Percentiles rank a stretch among this genome's conserved stretches.
phyloP scores from a whole-genome alignment of 2,797 vertebrate species.

The Sciaenops ocellatus region DNA sequence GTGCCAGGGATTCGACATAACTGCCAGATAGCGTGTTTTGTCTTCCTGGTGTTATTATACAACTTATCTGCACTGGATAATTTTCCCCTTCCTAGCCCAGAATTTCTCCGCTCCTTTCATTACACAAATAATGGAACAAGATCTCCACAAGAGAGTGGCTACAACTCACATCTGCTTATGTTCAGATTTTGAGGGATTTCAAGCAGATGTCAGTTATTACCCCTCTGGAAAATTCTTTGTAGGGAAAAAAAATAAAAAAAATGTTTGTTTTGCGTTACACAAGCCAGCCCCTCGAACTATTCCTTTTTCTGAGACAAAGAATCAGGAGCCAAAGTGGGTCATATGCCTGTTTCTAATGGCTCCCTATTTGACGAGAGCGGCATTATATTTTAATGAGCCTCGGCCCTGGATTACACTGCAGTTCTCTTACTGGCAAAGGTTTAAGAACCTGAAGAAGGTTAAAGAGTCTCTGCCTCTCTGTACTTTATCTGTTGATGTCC shows the following conservation, averaged over 20 bases:
- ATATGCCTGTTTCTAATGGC: conserved; percentile 43
- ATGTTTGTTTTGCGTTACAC: conserved; percentile 44
- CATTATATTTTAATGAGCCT: conserved; percentile 59
- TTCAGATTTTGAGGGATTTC: conserved; percentile 59
- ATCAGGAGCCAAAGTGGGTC: conserved; percentile 52
- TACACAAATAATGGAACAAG: conserved; percentile 43
- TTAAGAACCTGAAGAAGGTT: conserved; percentile 20
- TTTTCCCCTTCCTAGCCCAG: conserved; percentile 32
- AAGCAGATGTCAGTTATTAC: conserved; percentile 68
- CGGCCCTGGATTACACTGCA: conserved; percentile 13
- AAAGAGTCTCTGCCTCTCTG: conserved; percentile 14
- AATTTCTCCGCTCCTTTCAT: conserved; percentile 19
- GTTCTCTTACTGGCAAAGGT: conserved; percentile 22
- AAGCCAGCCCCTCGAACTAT: conserved; percentile 24
- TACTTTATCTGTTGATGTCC: background rate
- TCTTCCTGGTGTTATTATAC: conserved; percentile 50
- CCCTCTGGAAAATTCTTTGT: conserved; percentile 55
- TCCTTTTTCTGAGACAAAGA: conserved; percentile 46
- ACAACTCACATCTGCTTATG: conserved; percentile 58
- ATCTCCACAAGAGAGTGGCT: conserved; percentile 28
- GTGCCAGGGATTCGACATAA: conserved; percentile 43
- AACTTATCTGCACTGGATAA: conserved; percentile 45
- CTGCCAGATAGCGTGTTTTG: conserved; percentile 55
- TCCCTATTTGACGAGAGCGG: conserved; percentile 40
- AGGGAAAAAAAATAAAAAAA: conserved; percentile 4